phyloP scores from a whole-genome alignment of 2,113 vertebrate species.

The Anguilla japonica region DNA sequence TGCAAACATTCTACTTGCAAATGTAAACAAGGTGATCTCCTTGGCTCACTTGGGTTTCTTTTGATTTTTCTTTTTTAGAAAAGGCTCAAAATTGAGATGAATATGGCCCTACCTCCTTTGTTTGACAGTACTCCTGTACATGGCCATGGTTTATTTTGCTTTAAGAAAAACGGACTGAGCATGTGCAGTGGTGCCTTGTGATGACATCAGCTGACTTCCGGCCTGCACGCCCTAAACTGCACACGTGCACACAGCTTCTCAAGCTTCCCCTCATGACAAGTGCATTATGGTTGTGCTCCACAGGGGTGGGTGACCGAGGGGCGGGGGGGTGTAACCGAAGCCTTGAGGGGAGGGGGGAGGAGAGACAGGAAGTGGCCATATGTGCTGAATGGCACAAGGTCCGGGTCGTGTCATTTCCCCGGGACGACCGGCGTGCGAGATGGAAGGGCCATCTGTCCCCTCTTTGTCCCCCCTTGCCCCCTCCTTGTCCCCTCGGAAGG shows the following conservation, averaged over 20 bases:
- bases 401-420: conserved; percentile 35
- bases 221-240: too few relatives aligned
- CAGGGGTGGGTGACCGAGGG: neutral
- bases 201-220: too few relatives aligned
- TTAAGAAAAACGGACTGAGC: too few relatives aligned
- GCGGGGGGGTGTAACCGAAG: neutral
- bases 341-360: neutral
- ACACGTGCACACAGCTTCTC: neutral
- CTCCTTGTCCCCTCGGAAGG: conserved; percentile 30
- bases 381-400: conserved; percentile 53
- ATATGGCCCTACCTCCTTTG: neutral
- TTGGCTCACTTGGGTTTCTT: too few relatives aligned
- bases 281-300: neutral
- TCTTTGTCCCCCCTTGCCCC: conserved; percentile 46
- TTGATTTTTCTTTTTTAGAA: too few relatives aligned
- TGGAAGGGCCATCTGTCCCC: conserved; percentile 58
- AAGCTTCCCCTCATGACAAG: neutral
- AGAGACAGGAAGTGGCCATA: conserved; percentile 47
- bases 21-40: too few relatives aligned
- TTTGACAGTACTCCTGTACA: neutral
- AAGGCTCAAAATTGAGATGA: neutral
- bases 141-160: neutral
- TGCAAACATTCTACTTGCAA: too few relatives aligned
- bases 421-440: conserved; percentile 45
- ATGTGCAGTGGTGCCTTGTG: too few relatives aligned